Base-by-base conservation (phyloP, 2,888 invertebrate species). In the Gandaritis pyraliata region DNA sequence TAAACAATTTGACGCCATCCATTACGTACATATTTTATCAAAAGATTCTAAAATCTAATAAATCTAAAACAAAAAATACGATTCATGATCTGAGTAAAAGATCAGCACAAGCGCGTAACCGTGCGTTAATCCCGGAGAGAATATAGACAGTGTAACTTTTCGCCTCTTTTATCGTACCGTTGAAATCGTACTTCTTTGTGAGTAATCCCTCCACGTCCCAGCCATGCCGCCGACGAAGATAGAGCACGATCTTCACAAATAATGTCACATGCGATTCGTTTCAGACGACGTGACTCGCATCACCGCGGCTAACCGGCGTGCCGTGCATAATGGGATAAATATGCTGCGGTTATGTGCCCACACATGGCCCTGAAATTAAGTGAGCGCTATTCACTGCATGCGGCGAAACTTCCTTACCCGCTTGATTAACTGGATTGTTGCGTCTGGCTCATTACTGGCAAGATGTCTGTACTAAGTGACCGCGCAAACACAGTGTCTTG, bases 201-300 rank as follows among this genome's bases (percentile, higher is more conserved):
- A 87, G 90, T 90, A 90, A 92, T 91, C 90, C 90, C 90, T 88
- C 88, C 91, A 90, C 90, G 90, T 90, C 87, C 85, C 86, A 73
- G 82, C 85, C 81, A 88, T 87, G 90, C 89, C 89, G 87, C 87
- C 88, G 92, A 91, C 91, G 91, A 91, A 91, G 92, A 91, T 91
- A 92, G 91, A 92, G 91, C 92, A 91, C 92, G 91, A 92, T 92
- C 91, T 91, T 92, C 91, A 91, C 91, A 92, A 92, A 92, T 92
- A 92, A 92, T 92, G 92, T 92, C 92, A 91, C 92, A 92, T 91
- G 91, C 91, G 92, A 92, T 92, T 92, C 91, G 91, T 92, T 92
- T 91, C 90, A 82, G 83, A 77, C 82, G 85, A 91, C 92, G 92
- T 91, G 92, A 90, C 92, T 90, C 88, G 91, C 91, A 91, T 92